phyloP scores from a whole-genome alignment of 2,113 vertebrate species.

The Crotalus helleri region DNA sequence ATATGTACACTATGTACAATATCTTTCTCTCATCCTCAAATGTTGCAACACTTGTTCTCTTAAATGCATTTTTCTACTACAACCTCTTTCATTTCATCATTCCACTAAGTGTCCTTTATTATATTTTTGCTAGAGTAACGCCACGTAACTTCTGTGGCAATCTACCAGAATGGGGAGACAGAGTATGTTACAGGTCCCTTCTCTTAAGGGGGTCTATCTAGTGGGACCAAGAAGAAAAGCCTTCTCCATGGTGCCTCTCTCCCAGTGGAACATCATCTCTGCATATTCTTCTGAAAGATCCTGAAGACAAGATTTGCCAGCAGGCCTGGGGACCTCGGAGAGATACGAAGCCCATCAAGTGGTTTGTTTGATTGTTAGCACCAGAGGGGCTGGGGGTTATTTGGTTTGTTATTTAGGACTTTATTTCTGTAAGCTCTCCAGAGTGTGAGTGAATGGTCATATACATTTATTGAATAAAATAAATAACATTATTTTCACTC shows the following conservation, averaged over 20 bases:
- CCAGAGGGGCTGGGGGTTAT: background rate
- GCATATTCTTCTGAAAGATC: background rate
- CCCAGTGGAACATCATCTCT: background rate
- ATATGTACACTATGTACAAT: no score
- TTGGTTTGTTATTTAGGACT: background rate
- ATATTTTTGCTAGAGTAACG: background rate
- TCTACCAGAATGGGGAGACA: background rate
- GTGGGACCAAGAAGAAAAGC: background rate
- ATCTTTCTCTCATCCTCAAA: background rate
- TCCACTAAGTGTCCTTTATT: background rate
- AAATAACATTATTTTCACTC: background rate
- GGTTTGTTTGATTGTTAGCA: background rate
- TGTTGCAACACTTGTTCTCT: background rate
- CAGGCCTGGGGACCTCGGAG: background rate
- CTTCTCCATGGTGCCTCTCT: background rate
- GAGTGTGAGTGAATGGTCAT: background rate
- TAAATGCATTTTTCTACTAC: background rate
- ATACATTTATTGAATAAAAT: background rate
- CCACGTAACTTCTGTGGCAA: background rate
- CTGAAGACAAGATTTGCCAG: background rate
- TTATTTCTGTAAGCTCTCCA: background rate
- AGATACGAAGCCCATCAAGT: background rate
- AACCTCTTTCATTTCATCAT: background rate
- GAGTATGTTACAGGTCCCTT: background rate
- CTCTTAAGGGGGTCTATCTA: background rate